A percentile compares a stretch with the other conserved stretches of the same genome.
phyloP scores from a whole-genome alignment of 2,888 invertebrate genomes.

The Cybosia mesomella region DNA sequence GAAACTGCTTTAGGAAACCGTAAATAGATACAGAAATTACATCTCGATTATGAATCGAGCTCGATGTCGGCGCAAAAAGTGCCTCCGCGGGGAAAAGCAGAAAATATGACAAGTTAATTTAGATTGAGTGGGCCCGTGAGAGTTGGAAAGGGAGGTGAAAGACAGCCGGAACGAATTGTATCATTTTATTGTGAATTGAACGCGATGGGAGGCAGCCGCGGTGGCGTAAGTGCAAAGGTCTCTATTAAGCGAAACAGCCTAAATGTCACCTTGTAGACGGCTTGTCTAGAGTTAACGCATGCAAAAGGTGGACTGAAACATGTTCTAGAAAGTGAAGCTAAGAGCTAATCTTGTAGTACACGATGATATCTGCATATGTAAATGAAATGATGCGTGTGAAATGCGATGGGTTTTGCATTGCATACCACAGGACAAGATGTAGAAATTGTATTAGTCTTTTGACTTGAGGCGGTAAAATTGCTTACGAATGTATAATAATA shows the following conservation, averaged over 20 bases:
- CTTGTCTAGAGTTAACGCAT: slow-evolving; percentile 56
- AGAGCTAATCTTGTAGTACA: slow-evolving; percentile 53
- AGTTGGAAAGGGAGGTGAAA: slow-evolving; percentile 73
- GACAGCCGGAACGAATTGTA: slow-evolving; percentile 76
- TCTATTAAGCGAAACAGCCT: slow-evolving; percentile 51
- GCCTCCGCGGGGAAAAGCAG: slow-evolving; percentile 67
- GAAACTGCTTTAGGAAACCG: slow-evolving; percentile 64
- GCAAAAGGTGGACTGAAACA: slow-evolving; percentile 55
- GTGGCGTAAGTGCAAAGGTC: slow-evolving; percentile 64
- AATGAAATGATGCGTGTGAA: slow-evolving; percentile 49
- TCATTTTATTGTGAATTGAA: slow-evolving; percentile 65
- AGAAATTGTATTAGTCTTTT: slow-evolving; percentile 19
- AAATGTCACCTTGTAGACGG: slow-evolving; percentile 60
- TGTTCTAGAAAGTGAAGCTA: slow-evolving; percentile 70
- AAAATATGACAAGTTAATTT: slow-evolving; percentile 82
- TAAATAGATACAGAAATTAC: slow-evolving; percentile 67
- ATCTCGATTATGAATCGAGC: slow-evolving; percentile 64
- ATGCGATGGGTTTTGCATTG: slow-evolving; percentile 34
- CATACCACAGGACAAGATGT: slow-evolving; percentile 23
- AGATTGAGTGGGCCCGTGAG: slow-evolving; percentile 73
- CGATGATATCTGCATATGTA: slow-evolving; percentile 48
- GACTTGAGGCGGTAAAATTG: slow-evolving; percentile 2
- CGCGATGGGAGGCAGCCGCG: slow-evolving; percentile 58
- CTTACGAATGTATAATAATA: not conserved
- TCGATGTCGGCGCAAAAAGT: slow-evolving; percentile 62